Base-by-base conservation (phyloP, 92 coral and sea anemone genomes). In the Porites divaricata region DNA sequence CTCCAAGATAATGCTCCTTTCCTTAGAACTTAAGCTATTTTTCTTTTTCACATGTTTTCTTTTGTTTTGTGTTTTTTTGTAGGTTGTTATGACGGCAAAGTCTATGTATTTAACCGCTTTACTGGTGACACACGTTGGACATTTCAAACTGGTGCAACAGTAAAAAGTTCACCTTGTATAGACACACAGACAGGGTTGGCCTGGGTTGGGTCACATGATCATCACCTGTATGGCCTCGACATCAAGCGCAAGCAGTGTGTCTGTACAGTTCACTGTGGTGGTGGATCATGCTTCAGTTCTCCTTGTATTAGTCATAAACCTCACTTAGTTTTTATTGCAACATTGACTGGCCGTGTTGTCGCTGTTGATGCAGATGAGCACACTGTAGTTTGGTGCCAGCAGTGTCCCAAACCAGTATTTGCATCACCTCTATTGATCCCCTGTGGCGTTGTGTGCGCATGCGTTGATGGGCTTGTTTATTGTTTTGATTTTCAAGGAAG, bases 131-230 rank as follows among this genome's bases (percentile, higher is more conserved):
- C 81, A 22, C 56, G 51, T 16, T 96, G 99, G 98, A 85, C 94
- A 45, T 91, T 87, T 75, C 89, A 93, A 75, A 96, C 99, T 16
- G 88, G 88, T 2, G 97, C 93, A 49, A 92, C 89, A 2, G 94
- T 96, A 58, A 96, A 96, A 85, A 90, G 98, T 58, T 96, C 98
- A 20, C 98, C 99, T 14, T 87, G 89, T 81, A 79, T 93, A 72
- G 99, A 96, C 85, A 62, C 92, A 52, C 85, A 87, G 58, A 91
- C 99, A 53, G 98, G 99, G 67, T 75, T 91, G 26, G 94, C 89
- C 69, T 96, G 99, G 99, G 87, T 92, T 22, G 99, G 99, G 74
- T 96, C 99, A 80, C 99, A 96, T 84, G 99, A 96, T 67, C 95
- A 92, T 24, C 81, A 76, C 75, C 54, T 95, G 22, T 96, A 96